phyloP scores from a whole-genome alignment of 2,113 vertebrate genomes.

The Axis porcinus region DNA sequence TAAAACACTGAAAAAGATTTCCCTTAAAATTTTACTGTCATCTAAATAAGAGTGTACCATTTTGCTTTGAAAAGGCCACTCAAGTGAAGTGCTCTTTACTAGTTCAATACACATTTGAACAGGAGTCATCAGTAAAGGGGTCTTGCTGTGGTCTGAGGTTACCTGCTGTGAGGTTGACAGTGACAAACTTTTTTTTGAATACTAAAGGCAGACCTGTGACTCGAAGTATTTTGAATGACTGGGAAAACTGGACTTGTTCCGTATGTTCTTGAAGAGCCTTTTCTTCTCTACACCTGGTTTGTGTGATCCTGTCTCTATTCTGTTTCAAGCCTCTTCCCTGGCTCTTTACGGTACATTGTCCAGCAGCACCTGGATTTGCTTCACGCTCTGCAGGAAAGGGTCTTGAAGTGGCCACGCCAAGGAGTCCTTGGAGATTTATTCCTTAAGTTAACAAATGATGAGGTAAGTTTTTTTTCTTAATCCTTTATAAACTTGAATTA shows the following conservation, averaged over 20 bases:
- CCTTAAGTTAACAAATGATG: conserved; percentile 94
- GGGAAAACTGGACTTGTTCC: not conserved
- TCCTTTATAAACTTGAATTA: not conserved
- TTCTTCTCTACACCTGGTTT: not conserved
- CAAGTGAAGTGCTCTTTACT: not conserved
- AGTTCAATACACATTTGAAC: not conserved
- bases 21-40: not conserved
- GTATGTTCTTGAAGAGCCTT: not conserved
- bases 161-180: not conserved
- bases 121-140: not conserved
- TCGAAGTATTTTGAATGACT: not conserved
- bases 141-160: not conserved
- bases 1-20: not conserved
- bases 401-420: conserved; percentile 93
- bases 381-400: conserved; percentile 93
- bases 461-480: conserved; percentile 78
- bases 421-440: conserved; percentile 98
- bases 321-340: conserved; percentile 90
- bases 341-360: conserved; percentile 93
- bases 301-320: conserved; percentile 49
- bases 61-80: not conserved
- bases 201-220: not conserved
- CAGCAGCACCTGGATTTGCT: conserved; percentile 96
- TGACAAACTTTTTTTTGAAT: not conserved
- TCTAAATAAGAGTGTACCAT: not conserved